Evolutionary conservation across 1,140 invertebrate genomes (phyloP).

Genomic region (Pachypsylla venusta): DNA sequence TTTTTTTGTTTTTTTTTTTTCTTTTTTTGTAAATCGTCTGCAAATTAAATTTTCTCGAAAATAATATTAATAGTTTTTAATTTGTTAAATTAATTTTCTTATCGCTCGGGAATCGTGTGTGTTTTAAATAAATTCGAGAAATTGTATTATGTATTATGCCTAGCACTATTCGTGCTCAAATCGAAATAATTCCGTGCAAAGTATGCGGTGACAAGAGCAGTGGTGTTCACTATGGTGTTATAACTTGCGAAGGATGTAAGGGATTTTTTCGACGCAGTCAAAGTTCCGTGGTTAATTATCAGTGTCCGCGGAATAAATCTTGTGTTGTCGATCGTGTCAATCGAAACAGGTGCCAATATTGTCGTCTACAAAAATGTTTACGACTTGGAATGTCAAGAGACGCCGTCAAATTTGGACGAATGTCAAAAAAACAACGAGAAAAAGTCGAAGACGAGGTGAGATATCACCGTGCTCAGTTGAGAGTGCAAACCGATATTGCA

Average conservation of each 20-base stretch:
- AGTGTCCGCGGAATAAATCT: slow-evolving; percentile 95
- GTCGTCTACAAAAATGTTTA: slow-evolving; percentile 97
- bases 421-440: slow-evolving; percentile 99
- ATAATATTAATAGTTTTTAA: no score
- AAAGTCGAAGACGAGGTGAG: slow-evolving; percentile 98
- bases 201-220: slow-evolving; percentile 98
- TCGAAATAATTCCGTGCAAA: slow-evolving; percentile 99
- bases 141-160: no score
- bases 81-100: no score
- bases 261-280: slow-evolving; percentile 97
- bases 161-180: slow-evolving; percentile 55
- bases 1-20: not conserved
- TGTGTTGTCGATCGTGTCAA: slow-evolving; percentile 97
- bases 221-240: slow-evolving; percentile 97
- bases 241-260: slow-evolving; percentile 99
- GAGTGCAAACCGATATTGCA: slow-evolving; percentile 59
- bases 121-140: no score
- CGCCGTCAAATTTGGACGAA: slow-evolving; percentile 98
- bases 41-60: no score
- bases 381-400: slow-evolving; percentile 98
- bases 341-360: slow-evolving; percentile 97
- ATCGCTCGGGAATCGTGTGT: no score
- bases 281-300: slow-evolving; percentile 92
- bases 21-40: no score
- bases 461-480: slow-evolving; percentile 75